A percentile compares a stretch with the other conserved stretches of the same genome.
Conservation (phyloP, 1,140 invertebrate species). For the Drosophila grimshawi region DNA sequence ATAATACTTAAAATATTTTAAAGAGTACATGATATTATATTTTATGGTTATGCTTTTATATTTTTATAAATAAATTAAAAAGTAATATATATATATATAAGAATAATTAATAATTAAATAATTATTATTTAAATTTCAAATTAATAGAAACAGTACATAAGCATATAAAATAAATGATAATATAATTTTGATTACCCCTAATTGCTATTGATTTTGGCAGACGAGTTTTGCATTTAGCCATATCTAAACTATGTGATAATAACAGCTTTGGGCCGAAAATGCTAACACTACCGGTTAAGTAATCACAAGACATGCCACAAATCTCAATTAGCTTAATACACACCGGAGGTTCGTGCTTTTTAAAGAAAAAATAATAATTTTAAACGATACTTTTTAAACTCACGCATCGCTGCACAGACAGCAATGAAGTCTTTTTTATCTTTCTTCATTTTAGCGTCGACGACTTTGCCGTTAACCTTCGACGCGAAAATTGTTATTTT, state of each 20-base stretch:
- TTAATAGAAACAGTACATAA: too few relatives aligned
- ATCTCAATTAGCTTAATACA: slow-evolving; percentile 43
- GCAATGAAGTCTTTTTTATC: slow-evolving; percentile 38
- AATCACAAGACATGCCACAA: slow-evolving; percentile 24
- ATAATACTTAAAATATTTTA: too few relatives aligned
- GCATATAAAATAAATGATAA: background rate
- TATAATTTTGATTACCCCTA: background rate
- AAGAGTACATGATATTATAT: too few relatives aligned
- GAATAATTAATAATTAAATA: background rate
- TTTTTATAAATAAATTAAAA: background rate
- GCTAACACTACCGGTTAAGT: slow-evolving; percentile 19
- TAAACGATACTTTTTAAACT: slow-evolving; percentile 57
- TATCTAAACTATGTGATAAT: slow-evolving; percentile 53
- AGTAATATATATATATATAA: background rate
- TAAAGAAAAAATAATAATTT: slow-evolving; percentile 69
- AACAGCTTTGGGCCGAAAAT: slow-evolving; percentile 21
- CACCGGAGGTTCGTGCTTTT: slow-evolving; percentile 21
- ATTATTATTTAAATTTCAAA: background rate
- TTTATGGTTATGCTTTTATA: too few relatives aligned
- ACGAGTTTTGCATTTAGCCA: slow-evolving; percentile 20
- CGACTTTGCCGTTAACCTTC: slow-evolving; percentile 69
- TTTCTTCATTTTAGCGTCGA: slow-evolving; percentile 46
- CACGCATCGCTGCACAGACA: slow-evolving; percentile 62
- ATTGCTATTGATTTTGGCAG: slow-evolving; percentile 1
- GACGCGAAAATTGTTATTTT: slow-evolving; percentile 61